Evolutionary conservation across 2,797 vertebrate genomes (phyloP), one percentile per base, ranked within the genome.

Genomic region (Sebastes glaucus): DNA sequence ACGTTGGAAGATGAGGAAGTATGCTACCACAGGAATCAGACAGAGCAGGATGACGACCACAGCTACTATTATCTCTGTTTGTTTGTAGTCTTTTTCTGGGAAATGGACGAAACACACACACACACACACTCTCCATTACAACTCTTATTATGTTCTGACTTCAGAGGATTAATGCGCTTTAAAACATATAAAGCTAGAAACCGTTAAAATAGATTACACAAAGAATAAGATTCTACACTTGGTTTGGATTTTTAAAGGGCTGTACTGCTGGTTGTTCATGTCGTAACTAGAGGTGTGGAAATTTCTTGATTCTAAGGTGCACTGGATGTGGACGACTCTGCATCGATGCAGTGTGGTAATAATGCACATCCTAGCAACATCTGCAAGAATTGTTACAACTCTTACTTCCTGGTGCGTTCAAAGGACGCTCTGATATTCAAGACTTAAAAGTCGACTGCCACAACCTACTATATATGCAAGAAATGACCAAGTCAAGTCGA

Each of bases 41-140:
- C 5, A 0, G 11, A 59, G 0, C 13, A 80, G 1, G 11, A 78
- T 0, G 28, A 57, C 0, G 2, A 56, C 11, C 32, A 71, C 27
- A 2, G 7, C 4, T 0, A 11, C 42, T 3, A 52, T 13, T 0
- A 82, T 25, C n/a, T 9, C 10, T 0, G 16, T 14, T 1, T 14
- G 5, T 0, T 11, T 28, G 1, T 7, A 2, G 6, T 30, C 0
- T 3, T n/a, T 4, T 20, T 0, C 78, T 84, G 20, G 3, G 2
- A 65, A 59, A 42, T n/a, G 49, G 9, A n/a, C 2, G 0, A 2
- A 1, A 13, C 9, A 11, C 28, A 53, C 14, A 49, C 5, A 20
- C 42, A 35, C 27, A 69, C 52, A 5, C 7, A 49, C 42, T 0
- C 14, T 20, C 18, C 1, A 60, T 38, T 18, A 27, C 4, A 23